A percentile compares a stretch with the other conserved stretches of the same genome.
Conservation (phyloP, 2,888 invertebrate species). For the Megastigmus dorsalis region DNA sequence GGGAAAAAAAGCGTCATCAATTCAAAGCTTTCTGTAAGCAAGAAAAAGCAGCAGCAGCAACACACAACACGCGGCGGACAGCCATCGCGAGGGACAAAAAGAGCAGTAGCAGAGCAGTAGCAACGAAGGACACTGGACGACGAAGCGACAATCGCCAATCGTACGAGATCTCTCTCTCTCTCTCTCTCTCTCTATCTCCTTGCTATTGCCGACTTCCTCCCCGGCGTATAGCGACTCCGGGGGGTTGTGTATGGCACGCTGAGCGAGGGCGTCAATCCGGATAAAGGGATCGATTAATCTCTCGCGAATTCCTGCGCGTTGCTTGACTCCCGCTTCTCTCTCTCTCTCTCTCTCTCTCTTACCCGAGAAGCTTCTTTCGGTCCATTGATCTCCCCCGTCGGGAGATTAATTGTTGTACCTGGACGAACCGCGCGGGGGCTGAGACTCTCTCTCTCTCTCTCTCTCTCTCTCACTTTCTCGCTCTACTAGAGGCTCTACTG, state of each 20-base stretch:
- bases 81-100: not conserved
- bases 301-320: constrained; percentile 28
- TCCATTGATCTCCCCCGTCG: constrained; percentile 47
- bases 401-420: constrained; percentile 52
- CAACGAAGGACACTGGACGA: not conserved
- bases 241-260: no score
- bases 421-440: constrained; percentile 8
- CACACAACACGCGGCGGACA: no score
- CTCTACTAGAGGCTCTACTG: no score
- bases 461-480: no score
- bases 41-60: no score
- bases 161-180: not conserved
- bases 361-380: constrained; percentile 46
- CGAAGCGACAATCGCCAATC: constrained; percentile 4
- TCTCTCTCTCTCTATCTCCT: not conserved
- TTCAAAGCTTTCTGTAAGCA: no score
- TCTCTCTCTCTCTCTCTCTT: no score
- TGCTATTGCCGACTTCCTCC: constrained; percentile 1
- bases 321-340: not conserved
- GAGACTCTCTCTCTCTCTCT: no score
- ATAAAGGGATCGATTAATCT: constrained; percentile 52
- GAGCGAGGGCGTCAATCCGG: constrained; percentile 24
- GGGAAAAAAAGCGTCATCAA: no score
- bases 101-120: not conserved
- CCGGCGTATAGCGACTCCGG: no score